Conservation (phyloP, 2,113 vertebrate genomes). For the Drymodes brunneopygia region DNA sequence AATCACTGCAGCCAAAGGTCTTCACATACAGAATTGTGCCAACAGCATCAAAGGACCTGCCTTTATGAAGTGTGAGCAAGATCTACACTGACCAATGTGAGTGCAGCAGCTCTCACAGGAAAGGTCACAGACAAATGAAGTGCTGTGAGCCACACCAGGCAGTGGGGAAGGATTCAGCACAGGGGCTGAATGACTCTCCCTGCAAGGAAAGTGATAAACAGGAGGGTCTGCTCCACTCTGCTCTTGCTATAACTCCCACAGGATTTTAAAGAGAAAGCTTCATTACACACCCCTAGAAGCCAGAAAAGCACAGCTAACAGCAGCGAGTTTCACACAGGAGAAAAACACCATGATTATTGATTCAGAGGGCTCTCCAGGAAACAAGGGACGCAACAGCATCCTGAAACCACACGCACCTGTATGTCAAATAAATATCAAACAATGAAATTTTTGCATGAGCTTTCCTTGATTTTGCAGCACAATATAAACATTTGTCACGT, state of each 20-base stretch:
- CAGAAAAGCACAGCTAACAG: not conserved
- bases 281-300: not conserved
- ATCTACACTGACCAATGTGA: not conserved
- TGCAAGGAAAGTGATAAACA: not conserved
- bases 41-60: not conserved
- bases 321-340: not conserved
- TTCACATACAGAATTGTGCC: not conserved
- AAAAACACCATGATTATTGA: not conserved
- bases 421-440: not conserved
- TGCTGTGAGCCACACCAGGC: not conserved
- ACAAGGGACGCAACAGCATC: not conserved
- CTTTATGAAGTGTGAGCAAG: not conserved
- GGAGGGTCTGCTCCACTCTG: not conserved
- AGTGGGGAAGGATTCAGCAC: fast-evolving
- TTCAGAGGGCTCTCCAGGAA: not conserved
- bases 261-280: not conserved
- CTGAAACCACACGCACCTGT: not conserved
- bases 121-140: not conserved
- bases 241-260: not conserved
- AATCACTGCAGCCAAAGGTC: not conserved
- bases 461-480: not conserved
- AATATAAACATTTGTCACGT: not conserved
- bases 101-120: not conserved
- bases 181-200: not conserved
- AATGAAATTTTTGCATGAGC: not conserved